A percentile compares a stretch with the other conserved stretches of the same genome.
Evolutionary conservation across 2,797 vertebrate species (phyloP).

Genomic region (Anguilla anguilla): DNA sequence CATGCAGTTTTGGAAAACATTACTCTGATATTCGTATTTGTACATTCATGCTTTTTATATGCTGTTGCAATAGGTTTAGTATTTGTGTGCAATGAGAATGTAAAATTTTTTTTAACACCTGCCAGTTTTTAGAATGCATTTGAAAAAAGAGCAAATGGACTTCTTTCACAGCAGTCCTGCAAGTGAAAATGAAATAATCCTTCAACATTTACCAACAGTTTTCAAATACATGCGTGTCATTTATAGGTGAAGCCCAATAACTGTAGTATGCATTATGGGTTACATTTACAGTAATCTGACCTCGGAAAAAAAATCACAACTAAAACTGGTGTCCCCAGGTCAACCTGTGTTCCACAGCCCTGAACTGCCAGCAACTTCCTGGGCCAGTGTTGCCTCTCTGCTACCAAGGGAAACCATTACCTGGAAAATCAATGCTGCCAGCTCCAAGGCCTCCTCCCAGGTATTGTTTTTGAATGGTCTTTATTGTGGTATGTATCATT

Average conservation of each 20-base stretch:
- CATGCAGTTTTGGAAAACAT: not conserved
- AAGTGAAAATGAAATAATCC: not conserved
- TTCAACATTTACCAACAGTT: constrained; percentile 12
- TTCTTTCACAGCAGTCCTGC: not conserved
- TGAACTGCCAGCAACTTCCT: constrained; percentile 61
- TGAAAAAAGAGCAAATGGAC: not conserved
- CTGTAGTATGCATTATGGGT: not conserved
- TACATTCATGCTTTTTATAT: not conserved
- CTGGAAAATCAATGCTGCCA: constrained; percentile 53
- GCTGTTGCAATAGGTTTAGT: not conserved
- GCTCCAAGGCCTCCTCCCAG: constrained; percentile 53
- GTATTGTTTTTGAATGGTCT: constrained; percentile 42
- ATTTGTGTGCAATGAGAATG: not conserved
- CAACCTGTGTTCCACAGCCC: constrained; percentile 17
- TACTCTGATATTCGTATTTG: not conserved
- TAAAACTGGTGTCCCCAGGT: constrained; percentile 43
- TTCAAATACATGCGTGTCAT: constrained; percentile 2
- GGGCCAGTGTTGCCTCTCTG: constrained; percentile 83
- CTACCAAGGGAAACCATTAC: constrained; percentile 69
- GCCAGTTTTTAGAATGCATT: not conserved
- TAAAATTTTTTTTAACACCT: not conserved
- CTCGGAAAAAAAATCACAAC: not conserved
- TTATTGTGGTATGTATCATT: not conserved
- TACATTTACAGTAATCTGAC: not conserved
- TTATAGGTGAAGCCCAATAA: not conserved